Base-by-base conservation (phyloP, 2,888 invertebrate genomes). In the Allygus modestus region DNA sequence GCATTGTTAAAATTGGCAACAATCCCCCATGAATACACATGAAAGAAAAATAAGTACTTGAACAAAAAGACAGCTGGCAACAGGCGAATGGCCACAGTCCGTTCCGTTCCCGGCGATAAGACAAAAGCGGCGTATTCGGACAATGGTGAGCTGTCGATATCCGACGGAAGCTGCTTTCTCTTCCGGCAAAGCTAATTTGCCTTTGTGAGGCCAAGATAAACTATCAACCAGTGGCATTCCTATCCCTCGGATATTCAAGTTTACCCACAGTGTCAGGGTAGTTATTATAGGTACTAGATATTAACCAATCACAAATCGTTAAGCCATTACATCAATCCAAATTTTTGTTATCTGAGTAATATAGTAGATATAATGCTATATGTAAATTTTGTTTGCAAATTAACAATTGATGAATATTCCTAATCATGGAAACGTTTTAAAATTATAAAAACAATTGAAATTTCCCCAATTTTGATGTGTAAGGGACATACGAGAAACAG, bases 161-260 rank as follows among this genome's bases (percentile, higher is more conserved):
- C 77, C 41, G 46, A 23, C 51, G 77, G 77, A 77, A 77, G 26
- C 46, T 12, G 84, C 84, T 82, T 84, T 83, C 4, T 54, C 65
- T 15, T 73, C 33, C 28, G 84, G 65, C 33, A 75, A 73, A 20
- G 69, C 43, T 37, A 84, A 81, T 83, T 86, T 54, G n/a, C 54
- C 58, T 43, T 84, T 46, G 46, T 84, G 81, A 9, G 15, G 28
- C 7, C 28, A 65, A 65, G 65, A 65, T 65, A 65, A 31, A 65
- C 65, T 28, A 65, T 65, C 65, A 31, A 65, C 54, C 20, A 5
- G 23, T 23, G 58, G 58, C 58, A 23, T 58, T 15, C 5, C 20
- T 58, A 12, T 20, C 17, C 12, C 46, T 46, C 17, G 7, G 4
- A 11, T 37, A 17, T 51, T 51, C 15, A n/a, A 15, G 15, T 51